phyloP scores from a whole-genome alignment of 2,113 vertebrate genomes.

The Hippotragus niger region DNA sequence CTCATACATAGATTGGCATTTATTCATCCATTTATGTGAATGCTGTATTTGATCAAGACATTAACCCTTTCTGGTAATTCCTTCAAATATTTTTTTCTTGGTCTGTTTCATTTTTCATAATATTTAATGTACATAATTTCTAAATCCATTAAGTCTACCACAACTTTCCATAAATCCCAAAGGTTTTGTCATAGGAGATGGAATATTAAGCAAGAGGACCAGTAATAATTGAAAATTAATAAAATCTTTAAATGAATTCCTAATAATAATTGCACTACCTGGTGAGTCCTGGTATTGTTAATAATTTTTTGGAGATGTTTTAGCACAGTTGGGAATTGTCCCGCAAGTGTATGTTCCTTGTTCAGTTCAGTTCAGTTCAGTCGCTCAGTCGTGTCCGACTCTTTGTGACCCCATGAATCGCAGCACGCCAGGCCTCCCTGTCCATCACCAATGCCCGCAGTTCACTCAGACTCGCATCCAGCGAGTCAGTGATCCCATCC shows the following conservation, averaged over 20 bases:
- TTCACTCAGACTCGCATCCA: too few species aligned
- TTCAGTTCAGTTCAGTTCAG: too few species aligned
- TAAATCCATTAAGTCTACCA: neutral
- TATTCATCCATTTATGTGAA: neutral
- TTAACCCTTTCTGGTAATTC: neutral
- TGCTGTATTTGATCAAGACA: constrained; percentile 24
- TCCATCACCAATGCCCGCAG: too few species aligned
- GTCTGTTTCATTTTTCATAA: neutral
- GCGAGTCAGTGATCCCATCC: too few species aligned
- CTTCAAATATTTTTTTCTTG: neutral
- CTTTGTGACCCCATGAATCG: too few species aligned
- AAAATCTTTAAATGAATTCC: neutral
- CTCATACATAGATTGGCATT: neutral
- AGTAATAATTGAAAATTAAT: neutral
- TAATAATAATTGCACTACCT: neutral
- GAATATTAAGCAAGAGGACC: neutral
- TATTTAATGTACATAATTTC: neutral
- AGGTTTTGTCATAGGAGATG: neutral
- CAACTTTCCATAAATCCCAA: neutral
- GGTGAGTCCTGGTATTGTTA: neutral
- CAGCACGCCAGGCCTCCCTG: too few species aligned
- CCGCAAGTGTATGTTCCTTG: too few species aligned
- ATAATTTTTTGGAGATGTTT: neutral
- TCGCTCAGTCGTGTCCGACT: too few species aligned
- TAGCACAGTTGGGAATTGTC: neutral